Conservation (phyloP, 1,140 invertebrate genomes). For the Aphelinus atriplicis region DNA sequence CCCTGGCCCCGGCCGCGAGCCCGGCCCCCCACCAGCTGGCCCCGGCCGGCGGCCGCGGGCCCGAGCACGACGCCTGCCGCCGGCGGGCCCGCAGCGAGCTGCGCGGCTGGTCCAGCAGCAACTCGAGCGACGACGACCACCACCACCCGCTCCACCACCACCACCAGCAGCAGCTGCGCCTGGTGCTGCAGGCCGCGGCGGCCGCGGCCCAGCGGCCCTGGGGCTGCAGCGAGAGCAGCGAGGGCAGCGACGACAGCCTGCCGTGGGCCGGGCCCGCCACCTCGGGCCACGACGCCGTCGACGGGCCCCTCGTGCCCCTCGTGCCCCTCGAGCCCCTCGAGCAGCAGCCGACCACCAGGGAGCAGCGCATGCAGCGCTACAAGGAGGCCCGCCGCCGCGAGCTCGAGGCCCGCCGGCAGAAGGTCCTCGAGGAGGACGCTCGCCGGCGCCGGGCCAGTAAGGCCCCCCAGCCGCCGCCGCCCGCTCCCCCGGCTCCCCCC, state of each 20-base stretch:
- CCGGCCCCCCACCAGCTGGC: not conserved
- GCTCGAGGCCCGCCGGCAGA: conserved; percentile 57
- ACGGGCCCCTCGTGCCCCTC: conserved; percentile 41
- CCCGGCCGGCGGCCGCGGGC: conserved; percentile 57
- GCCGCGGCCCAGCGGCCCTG: conserved; percentile 51
- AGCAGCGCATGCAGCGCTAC: conserved; percentile 62
- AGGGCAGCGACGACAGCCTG: conserved; percentile 63
- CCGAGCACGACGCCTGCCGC: conserved; percentile 40
- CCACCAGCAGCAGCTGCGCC: not conserved
- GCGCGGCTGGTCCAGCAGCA: conserved; percentile 62
- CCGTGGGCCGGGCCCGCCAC: conserved; percentile 48
- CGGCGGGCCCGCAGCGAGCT: conserved; percentile 58
- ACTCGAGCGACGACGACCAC: conserved; percentile 62
- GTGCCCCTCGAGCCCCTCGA: conserved; percentile 34
- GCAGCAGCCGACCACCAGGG: conserved; percentile 54
- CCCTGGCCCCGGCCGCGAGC: conserved; percentile 37
- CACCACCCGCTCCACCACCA: too few species aligned
- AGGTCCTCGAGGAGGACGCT: conserved; percentile 61
- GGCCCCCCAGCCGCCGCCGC: conserved; percentile 13
- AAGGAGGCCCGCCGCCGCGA: conserved; percentile 61
- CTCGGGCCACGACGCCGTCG: conserved; percentile 53
- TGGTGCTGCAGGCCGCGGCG: conserved; percentile 40
- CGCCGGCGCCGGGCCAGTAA: conserved; percentile 47
- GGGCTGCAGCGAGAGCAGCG: conserved; percentile 64
- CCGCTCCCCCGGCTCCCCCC: not conserved